phyloP scores from a whole-genome alignment of 2,797 vertebrate species.

The Spea hammondii region DNA sequence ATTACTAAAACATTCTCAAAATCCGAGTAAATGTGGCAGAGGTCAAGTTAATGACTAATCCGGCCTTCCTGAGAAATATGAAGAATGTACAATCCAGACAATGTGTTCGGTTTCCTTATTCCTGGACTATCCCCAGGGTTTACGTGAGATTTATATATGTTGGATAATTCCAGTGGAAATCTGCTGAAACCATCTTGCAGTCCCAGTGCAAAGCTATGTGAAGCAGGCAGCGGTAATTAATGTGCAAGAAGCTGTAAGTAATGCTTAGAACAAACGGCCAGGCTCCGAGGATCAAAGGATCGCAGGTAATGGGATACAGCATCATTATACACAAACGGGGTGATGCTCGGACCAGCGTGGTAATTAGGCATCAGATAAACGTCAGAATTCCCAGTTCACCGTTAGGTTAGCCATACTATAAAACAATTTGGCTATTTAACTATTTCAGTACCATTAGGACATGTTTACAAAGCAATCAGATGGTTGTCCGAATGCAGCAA shows the following conservation, averaged over 20 bases:
- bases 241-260: background rate
- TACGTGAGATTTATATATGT: constrained; percentile 6
- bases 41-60: constrained; percentile 27
- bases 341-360: background rate
- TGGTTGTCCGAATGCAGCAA: too few species aligned
- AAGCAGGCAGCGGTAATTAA: background rate
- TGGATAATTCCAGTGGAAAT: constrained; percentile 8
- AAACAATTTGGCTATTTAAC: too few species aligned
- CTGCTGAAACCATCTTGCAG: constrained; percentile 6
- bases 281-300: background rate
- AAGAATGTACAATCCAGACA: constrained; percentile 23
- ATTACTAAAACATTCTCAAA: constrained; percentile 6
- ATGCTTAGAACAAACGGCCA: background rate
- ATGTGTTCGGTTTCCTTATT: constrained; percentile 25
- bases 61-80: constrained; percentile 8
- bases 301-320: background rate
- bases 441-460: too few species aligned
- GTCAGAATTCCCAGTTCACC: too few species aligned
- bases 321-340: background rate
- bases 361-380: too few species aligned
- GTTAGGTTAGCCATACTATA: too few species aligned
- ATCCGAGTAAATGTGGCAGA: constrained; percentile 12
- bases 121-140: constrained; percentile 19
- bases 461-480: too few species aligned
- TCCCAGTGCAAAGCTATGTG: background rate